Base-by-base conservation (phyloP, 2,888 invertebrate genomes). In the Noctua pronuba region DNA sequence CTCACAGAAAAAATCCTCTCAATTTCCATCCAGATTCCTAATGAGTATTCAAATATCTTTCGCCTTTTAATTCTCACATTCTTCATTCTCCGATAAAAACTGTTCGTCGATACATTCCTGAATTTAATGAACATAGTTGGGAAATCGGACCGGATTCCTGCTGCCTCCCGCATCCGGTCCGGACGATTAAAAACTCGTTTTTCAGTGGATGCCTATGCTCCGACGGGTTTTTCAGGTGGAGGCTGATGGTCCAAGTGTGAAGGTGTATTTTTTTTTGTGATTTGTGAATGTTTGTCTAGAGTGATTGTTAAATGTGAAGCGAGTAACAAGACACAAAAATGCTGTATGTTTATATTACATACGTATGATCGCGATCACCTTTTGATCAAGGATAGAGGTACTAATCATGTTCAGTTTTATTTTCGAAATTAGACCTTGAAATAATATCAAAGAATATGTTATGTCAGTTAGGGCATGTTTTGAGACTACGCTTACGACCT, bases 71-170 rank as follows among this genome's bases (percentile, higher is more conserved):
- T 71, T 66, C 60, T 10, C 70, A 75, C 70, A 82, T 85, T 85
- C 58, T 82, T 82, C 21, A 13, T 16, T 21, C 6, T 38, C 35
- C 49, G 38, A 73, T 79, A 65, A 73, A 75, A 79, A 75, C 35
- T 72, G 65, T 44, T 24, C 6, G 41, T 60, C 73, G 70, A 69
- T 72, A 82, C 78, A 81, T 79, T 79, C 78, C 74, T 67, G 62
- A 68, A 66, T 78, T 83, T 81, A 87, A 87, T 86, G 80, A 88
- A 88, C 88, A 83, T 85, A 83, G 85, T 85, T 88, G 55, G 41
- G 46, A 73, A 68, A 64, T 70, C 68, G 67, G 28, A 31, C 70
- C 62, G 66, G 73, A 80, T 84, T 60, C 82, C 77, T 44, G 46
- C 24, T 60, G 65, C 66, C 55, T 46, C 31, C 44, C 55, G 58